phyloP scores from a whole-genome alignment of 2,888 invertebrate genomes.

The Drosophila villosipedis region DNA sequence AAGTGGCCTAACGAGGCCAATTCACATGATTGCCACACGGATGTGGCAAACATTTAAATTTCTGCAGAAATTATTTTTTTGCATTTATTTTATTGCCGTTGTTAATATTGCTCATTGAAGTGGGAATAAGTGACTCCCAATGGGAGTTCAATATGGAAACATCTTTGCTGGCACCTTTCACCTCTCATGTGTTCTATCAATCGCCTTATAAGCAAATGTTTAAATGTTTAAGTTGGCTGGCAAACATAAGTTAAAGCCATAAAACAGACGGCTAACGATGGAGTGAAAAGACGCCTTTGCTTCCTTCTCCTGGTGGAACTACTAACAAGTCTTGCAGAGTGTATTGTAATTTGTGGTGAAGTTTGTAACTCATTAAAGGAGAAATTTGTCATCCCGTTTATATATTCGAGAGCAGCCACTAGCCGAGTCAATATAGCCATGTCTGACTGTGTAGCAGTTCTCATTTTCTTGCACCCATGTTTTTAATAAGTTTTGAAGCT shows the following conservation, averaged over 20 bases:
- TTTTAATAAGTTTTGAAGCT: too few relatives aligned
- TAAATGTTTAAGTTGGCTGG: neutral
- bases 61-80: neutral
- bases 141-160: neutral
- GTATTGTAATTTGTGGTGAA: too few relatives aligned
- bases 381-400: neutral
- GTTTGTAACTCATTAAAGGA: too few relatives aligned
- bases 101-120: neutral
- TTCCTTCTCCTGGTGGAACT: neutral
- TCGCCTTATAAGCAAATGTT: neutral
- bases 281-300: neutral
- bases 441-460: too few relatives aligned
- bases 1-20: constrained; percentile 41
- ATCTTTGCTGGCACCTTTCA: neutral
- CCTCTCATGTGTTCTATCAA: too few relatives aligned
- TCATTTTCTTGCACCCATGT: too few relatives aligned
- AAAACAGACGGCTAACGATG: neutral
- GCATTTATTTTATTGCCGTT: neutral
- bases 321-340: neutral
- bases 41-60: constrained; percentile 27
- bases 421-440: too few relatives aligned
- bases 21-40: constrained; percentile 28
- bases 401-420: too few relatives aligned
- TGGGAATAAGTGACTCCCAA: neutral
- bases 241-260: neutral